phyloP scores from a whole-genome alignment of 2,888 invertebrate genomes.

The Torymus texanus region DNA sequence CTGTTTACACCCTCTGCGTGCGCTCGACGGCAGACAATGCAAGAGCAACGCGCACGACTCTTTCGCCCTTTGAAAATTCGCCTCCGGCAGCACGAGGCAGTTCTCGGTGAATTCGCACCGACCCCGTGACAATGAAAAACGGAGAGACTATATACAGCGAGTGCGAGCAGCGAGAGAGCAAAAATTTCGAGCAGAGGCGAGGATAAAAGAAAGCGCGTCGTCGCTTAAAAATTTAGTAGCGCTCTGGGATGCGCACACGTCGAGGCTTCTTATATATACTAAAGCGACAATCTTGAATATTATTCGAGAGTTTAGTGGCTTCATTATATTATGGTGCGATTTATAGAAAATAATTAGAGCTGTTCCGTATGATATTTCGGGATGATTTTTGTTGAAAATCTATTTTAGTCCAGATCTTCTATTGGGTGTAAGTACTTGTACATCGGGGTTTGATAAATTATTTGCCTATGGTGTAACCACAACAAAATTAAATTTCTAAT shows the following conservation, averaged over 20 bases:
- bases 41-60: conserved; percentile 2
- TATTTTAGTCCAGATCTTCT: too few relatives aligned
- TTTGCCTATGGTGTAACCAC: too few relatives aligned
- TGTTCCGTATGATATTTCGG: too few relatives aligned
- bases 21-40: conserved; percentile 4
- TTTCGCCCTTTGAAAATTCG: conserved; percentile 33
- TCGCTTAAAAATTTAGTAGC: background rate
- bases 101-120: background rate
- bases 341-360: too few relatives aligned
- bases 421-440: too few relatives aligned
- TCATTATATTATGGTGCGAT: too few relatives aligned
- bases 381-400: too few relatives aligned
- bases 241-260: background rate
- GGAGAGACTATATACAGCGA: background rate
- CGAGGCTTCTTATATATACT: too few relatives aligned
- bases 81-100: conserved; percentile 6
- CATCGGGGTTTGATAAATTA: too few relatives aligned
- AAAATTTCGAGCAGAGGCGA: background rate
- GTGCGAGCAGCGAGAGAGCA: background rate
- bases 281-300: too few relatives aligned
- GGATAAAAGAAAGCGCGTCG: background rate
- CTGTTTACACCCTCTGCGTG: conserved; percentile 6
- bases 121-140: background rate
- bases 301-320: too few relatives aligned
- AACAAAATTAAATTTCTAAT: too few relatives aligned